Percentiles rank a stretch among this genome's conserved stretches.
Conservation (phyloP, 2,888 invertebrate genomes). For the Ceriagrion tenellum region DNA sequence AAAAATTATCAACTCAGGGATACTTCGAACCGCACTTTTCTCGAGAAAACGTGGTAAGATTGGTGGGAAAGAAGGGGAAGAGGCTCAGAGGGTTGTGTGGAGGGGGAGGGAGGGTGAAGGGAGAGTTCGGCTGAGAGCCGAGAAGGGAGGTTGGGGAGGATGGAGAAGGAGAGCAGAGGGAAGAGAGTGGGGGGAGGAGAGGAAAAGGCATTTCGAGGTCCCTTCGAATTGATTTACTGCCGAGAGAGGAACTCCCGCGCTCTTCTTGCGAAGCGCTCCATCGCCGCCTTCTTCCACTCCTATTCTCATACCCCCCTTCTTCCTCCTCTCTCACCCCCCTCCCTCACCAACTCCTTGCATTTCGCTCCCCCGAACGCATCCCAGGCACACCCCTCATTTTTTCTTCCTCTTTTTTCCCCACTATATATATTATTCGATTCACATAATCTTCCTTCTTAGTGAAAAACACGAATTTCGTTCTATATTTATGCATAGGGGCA, state of each 20-base stretch:
- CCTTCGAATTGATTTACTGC: slow-evolving; percentile 66
- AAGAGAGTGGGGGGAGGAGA: neutral
- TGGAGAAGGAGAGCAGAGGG: neutral
- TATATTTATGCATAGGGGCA: neutral
- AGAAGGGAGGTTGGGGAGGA: neutral
- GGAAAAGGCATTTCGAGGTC: slow-evolving; percentile 50
- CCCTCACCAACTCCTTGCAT: neutral
- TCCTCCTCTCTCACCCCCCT: neutral
- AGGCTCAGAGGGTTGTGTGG: neutral
- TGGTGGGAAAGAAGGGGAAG: neutral
- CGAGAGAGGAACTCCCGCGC: slow-evolving; percentile 38
- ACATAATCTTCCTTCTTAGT: slow-evolving; percentile 22
- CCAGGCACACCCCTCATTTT: neutral
- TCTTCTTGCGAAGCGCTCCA: slow-evolving; percentile 17
- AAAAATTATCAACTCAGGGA: slow-evolving; percentile 63
- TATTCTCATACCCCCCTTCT: neutral
- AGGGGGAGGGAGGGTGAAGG: neutral
- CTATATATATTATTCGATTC: slow-evolving; percentile 24
- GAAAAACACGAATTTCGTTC: slow-evolving; percentile 12
- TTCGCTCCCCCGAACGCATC: neutral
- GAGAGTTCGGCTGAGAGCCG: neutral
- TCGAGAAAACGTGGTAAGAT: slow-evolving; percentile 32
- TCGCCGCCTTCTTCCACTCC: neutral
- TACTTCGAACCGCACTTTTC: slow-evolving; percentile 52
- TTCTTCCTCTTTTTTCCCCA: neutral